Conservation (phyloP, 2,797 vertebrate species). For the Cetoscarus ocellatus region DNA sequence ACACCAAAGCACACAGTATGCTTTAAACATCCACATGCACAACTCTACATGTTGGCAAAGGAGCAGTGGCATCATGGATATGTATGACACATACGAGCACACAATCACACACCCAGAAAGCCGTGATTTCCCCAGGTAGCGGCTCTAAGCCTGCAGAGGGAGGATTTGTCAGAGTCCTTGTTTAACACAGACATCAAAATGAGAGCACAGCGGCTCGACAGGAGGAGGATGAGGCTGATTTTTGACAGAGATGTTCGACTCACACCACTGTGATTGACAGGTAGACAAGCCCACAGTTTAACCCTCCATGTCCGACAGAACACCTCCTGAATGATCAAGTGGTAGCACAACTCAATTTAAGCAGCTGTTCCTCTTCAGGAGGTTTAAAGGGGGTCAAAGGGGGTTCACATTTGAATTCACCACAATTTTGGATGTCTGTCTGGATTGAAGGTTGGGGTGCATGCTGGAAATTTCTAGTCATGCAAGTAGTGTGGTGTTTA, state of each 20-base stretch:
- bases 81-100: slow-evolving; percentile 70
- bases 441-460: neutral
- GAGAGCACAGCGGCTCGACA: slow-evolving; percentile 11
- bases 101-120: slow-evolving; percentile 61
- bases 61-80: slow-evolving; percentile 76
- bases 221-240: slow-evolving; percentile 27
- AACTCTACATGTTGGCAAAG: slow-evolving; percentile 26
- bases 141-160: slow-evolving; percentile 60
- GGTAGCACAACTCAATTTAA: slow-evolving; percentile 57
- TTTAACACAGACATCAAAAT: slow-evolving; percentile 81
- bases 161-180: slow-evolving; percentile 73
- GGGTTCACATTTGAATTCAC: slow-evolving; percentile 46
- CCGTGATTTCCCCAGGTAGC: slow-evolving; percentile 84
- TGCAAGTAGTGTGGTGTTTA: neutral
- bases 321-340: slow-evolving; percentile 74
- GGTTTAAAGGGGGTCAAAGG: slow-evolving; percentile 52
- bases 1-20: slow-evolving; percentile 32
- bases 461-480: slow-evolving; percentile 23
- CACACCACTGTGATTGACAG: slow-evolving; percentile 70
- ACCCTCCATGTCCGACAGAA: slow-evolving; percentile 54
- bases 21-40: slow-evolving; percentile 45
- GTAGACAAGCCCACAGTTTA: slow-evolving; percentile 66
- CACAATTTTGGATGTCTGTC: slow-evolving; percentile 4
- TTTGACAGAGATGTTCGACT: slow-evolving; percentile 72
- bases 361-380: slow-evolving; percentile 36